These are phyloP conservation scores for Polymixis lichenea DNA, from an alignment of 2,888 invertebrate species.

Conservation along the genomic window DNA sequence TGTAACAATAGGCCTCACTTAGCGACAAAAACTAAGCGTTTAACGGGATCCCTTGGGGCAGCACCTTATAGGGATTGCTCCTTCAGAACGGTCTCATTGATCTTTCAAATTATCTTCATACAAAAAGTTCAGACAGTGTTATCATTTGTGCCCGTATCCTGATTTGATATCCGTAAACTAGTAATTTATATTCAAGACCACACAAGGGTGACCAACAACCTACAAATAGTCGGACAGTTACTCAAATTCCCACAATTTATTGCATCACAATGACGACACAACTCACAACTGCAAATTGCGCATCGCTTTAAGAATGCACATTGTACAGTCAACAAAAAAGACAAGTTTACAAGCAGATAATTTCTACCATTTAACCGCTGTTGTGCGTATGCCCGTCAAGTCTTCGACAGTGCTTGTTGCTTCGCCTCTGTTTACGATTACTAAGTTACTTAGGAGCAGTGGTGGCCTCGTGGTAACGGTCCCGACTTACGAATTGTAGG, in stretches of 20 bases:
- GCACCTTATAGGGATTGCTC: background rate
- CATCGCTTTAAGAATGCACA: slow-evolving; percentile 68
- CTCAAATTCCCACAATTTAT: slow-evolving; percentile 58
- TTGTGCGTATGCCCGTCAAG: background rate
- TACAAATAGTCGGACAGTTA: slow-evolving; percentile 53
- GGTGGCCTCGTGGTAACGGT: too few relatives aligned
- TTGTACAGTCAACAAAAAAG: slow-evolving; percentile 29
- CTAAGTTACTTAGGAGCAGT: background rate
- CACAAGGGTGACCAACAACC: slow-evolving; percentile 50
- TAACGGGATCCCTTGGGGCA: too few relatives aligned
- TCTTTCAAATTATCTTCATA: background rate
- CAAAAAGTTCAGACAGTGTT: too few relatives aligned
- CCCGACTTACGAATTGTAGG: too few relatives aligned
- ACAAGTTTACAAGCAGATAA: background rate
- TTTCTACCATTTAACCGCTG: too few relatives aligned
- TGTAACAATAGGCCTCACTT: too few relatives aligned
- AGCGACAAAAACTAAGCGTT: too few relatives aligned
- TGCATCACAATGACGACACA: slow-evolving; percentile 71
- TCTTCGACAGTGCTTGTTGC: background rate
- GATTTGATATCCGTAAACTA: slow-evolving; percentile 23
- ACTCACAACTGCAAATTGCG: slow-evolving; percentile 69
- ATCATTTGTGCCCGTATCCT: background rate
- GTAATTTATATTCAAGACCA: slow-evolving; percentile 43
- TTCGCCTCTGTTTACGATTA: too few relatives aligned
- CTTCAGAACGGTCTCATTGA: background rate